These are phyloP conservation scores for Caenorhabditis sp. DNA, from an alignment of 2,888 invertebrate genomes.

Conservation along the genomic window DNA sequence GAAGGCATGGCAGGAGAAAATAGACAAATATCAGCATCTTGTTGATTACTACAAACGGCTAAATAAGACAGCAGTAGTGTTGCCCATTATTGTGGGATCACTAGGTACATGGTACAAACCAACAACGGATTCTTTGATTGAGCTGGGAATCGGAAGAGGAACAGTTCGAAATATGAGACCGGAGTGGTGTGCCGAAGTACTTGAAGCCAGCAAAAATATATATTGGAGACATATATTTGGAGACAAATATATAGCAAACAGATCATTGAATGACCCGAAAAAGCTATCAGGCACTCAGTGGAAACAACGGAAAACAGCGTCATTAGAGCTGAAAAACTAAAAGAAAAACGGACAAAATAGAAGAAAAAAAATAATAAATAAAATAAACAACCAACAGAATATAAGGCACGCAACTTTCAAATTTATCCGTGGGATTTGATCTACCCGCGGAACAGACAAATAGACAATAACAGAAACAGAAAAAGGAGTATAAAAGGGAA, in stretches of 20 bases:
- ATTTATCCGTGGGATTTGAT: no score
- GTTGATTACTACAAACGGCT: background rate
- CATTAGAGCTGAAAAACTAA: no score
- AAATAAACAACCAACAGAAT: no score
- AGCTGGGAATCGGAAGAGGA: background rate
- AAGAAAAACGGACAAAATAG: no score
- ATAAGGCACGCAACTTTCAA: no score
- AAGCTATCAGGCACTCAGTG: background rate
- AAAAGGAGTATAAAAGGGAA: no score
- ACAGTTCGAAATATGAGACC: background rate
- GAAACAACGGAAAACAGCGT: background rate
- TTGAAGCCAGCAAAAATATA: conserved; percentile 8
- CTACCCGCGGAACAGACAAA: no score
- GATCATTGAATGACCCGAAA: background rate
- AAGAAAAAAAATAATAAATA: no score
- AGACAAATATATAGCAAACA: background rate
- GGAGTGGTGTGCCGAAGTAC: background rate
- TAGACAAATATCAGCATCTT: conserved; percentile 11
- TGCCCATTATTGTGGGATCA: conserved; percentile 1
- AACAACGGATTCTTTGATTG: background rate
- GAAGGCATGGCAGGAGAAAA: background rate
- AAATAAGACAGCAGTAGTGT: background rate
- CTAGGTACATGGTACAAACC: conserved; percentile 6
- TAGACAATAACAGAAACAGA: no score
- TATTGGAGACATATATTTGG: conserved; percentile 13